Evolutionary conservation across 2,797 vertebrate genomes (phyloP), one percentile per base, ranked within the genome.

Genomic region (Helicolenus hilgendorfi): DNA sequence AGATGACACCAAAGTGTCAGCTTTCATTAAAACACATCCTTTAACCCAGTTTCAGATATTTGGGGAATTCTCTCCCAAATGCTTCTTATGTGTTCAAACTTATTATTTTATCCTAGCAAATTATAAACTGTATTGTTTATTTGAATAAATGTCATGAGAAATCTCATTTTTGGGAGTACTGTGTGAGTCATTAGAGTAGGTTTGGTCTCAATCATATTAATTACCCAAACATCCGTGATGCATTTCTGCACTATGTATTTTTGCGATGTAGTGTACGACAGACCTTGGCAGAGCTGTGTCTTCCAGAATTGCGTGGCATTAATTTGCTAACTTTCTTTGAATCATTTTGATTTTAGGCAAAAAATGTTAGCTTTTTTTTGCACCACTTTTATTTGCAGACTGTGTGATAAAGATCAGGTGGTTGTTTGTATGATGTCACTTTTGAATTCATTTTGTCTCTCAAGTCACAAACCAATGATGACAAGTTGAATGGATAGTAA

Each of bases 71-170:
- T 91, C 81, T 88, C 95, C 93, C 92, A 96, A 93, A 94, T 94
- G 94, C 93, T 97, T 96, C 92, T 92, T 93, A 95, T 97, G 91
- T 96, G 93, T 96, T 96, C 82, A 95, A 91, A 96, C 96, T 86
- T 95, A 96, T 96, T 95, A 96, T 96, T 96, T 96, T 95, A 96
- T 96, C 93, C 92, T 96, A 96, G 93, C 86, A 96, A 95, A 96
- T 95, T 96, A 95, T 96, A 96, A 96, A 96, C 95, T 96, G 95
- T 97, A 97, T 95, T 97, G 96, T 97, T 96, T 97, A 96, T 97
- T 97, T 97, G 96, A 97, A 97, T 96, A 97, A 97, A 97, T 97
- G 96, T 97, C 94, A 96, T 97, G 89, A 95, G 95, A 97, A 97
- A 96, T 96, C 93, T 96, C 75, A 94, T 94, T 92, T 90, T 96